phyloP scores from a whole-genome alignment of 2,797 vertebrate genomes.

The Pseudotriccus pelzelni region DNA sequence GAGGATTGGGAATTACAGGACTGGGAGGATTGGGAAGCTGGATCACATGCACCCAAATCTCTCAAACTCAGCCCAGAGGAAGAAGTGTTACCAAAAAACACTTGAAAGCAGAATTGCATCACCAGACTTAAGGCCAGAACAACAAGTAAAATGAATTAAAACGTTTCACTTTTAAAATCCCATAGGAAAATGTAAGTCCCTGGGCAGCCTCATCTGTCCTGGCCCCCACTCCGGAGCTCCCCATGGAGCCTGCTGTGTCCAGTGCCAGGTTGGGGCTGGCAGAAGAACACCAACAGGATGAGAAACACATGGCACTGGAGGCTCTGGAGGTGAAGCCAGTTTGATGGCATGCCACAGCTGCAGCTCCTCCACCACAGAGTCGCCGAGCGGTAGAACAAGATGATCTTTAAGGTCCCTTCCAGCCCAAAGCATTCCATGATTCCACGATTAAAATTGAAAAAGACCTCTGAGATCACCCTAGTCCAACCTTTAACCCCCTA shows the following conservation, averaged over 20 bases:
- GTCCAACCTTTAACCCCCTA: neutral
- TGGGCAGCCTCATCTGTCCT: neutral
- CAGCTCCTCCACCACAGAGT: neutral
- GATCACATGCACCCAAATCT: neutral
- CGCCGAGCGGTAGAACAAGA: neutral
- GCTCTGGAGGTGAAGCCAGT: neutral
- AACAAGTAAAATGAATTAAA: neutral
- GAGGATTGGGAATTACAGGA: neutral
- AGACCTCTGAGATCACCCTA: neutral
- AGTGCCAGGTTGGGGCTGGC: neutral
- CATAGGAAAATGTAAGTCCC: neutral
- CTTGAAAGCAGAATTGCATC: neutral
- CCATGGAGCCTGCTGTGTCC: rapidly evolving
- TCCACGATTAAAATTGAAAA: neutral
- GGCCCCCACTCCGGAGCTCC: neutral
- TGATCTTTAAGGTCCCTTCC: neutral
- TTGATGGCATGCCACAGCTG: rapidly evolving
- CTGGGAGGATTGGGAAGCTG: neutral
- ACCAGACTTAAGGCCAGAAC: neutral
- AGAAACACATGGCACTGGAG: neutral
- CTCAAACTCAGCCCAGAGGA: neutral
- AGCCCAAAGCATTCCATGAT: neutral
- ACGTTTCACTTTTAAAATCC: too few relatives aligned
- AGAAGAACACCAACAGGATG: neutral
- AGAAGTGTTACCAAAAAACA: neutral